phyloP scores from a whole-genome alignment of 1,140 invertebrate genomes.

The Meteorus sp. region DNA sequence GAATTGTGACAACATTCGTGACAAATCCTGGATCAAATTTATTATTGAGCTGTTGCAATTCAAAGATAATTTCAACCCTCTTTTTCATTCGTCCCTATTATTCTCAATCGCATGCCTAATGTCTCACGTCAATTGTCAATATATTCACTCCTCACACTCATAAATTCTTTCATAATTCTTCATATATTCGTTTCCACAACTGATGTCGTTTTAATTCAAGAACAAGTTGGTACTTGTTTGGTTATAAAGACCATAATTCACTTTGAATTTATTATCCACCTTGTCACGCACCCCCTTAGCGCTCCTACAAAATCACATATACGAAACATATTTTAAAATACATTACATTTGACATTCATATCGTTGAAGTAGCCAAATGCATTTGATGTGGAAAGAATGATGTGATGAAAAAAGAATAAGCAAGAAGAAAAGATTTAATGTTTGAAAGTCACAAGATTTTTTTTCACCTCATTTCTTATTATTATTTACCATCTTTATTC shows the following conservation, averaged over 20 bases:
- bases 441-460: too few species aligned
- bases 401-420: neutral
- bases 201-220: conserved; percentile 11
- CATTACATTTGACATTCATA: conserved; percentile 25
- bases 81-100: too few species aligned
- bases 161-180: too few species aligned
- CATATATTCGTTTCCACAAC: neutral
- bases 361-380: neutral
- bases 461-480: neutral
- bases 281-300: too few species aligned
- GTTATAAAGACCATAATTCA: conserved; percentile 11
- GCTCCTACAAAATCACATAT: too few species aligned
- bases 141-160: too few species aligned
- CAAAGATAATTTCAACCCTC: too few species aligned
- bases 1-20: too few species aligned
- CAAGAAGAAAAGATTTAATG: conserved; percentile 2
- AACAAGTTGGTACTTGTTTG: conserved; percentile 6
- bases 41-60: too few species aligned
- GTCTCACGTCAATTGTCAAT: too few species aligned
- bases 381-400: conserved; percentile 14
- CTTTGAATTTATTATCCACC: conserved; percentile 5
- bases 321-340: conserved; percentile 7
- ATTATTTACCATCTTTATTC: conserved; percentile 3
- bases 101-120: too few species aligned
- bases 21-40: too few species aligned